Conservation (phyloP, 2,797 vertebrate genomes). For the Geotrypetes seraphini region DNA sequence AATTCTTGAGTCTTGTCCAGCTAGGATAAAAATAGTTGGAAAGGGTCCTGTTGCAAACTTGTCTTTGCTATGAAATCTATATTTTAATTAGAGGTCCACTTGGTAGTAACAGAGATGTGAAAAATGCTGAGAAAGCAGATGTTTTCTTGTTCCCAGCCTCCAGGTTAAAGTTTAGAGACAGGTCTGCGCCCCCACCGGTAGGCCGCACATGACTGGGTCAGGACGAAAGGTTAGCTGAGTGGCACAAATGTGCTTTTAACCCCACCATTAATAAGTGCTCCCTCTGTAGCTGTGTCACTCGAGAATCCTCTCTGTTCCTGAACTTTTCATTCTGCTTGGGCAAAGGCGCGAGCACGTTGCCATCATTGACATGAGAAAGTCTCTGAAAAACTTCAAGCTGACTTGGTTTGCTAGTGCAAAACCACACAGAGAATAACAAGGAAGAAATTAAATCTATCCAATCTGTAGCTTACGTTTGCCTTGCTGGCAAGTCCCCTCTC, state of each 20-base stretch:
- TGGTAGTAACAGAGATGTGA: slow-evolving; percentile 38
- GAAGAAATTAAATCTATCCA: too few species aligned
- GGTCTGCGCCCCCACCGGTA: slow-evolving; percentile 22
- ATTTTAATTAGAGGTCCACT: slow-evolving; percentile 41
- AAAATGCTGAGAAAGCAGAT: slow-evolving; percentile 53
- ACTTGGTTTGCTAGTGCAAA: too few species aligned
- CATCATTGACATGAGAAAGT: too few species aligned
- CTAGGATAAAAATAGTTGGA: slow-evolving; percentile 62
- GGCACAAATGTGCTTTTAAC: slow-evolving; percentile 16
- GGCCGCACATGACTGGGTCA: slow-evolving; percentile 31
- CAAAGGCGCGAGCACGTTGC: too few species aligned
- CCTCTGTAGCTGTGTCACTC: slow-evolving; percentile 2
- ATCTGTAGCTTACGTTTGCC: too few species aligned
- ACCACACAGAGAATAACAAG: too few species aligned
- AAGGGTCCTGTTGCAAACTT: slow-evolving; percentile 65
- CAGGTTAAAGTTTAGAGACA: slow-evolving; percentile 39
- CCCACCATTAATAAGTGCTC: slow-evolving; percentile 24
- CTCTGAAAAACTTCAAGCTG: too few species aligned
- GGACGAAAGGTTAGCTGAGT: slow-evolving; percentile 11
- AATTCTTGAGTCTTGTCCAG: slow-evolving; percentile 71
- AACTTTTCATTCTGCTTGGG: too few species aligned
- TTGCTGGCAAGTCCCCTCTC: too few species aligned
- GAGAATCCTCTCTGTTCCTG: too few species aligned
- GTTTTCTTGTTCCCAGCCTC: slow-evolving; percentile 56
- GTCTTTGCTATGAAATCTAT: slow-evolving; percentile 59